Evolutionary conservation across 1,140 invertebrate species (phyloP).

Genomic region (Mactra quadrangularis): DNA sequence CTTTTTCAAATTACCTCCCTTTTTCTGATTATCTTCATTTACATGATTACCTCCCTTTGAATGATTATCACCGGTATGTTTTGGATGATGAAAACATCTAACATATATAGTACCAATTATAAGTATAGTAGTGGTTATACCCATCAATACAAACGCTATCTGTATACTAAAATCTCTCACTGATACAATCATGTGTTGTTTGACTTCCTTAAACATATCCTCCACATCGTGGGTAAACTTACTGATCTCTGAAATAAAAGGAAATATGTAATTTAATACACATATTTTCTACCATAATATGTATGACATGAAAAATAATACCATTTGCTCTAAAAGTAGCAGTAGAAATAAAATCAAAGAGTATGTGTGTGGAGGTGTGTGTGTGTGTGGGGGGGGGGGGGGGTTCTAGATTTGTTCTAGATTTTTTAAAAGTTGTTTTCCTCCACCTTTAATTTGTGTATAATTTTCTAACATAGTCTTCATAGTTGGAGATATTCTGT

Average conservation of each 20-base stretch:
- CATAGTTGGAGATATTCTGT: no score
- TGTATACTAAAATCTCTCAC: slow-evolving; percentile 37
- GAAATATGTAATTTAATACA: no score
- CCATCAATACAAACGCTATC: slow-evolving; percentile 47
- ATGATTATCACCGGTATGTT: background rate
- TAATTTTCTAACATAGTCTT: no score
- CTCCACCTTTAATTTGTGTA: no score
- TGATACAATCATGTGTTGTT: slow-evolving; percentile 55
- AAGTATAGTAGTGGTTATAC: slow-evolving; percentile 26
- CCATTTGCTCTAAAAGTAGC: no score
- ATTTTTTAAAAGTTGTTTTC: no score
- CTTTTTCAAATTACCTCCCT: background rate
- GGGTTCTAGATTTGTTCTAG: no score
- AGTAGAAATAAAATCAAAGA: no score
- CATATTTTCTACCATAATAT: no score
- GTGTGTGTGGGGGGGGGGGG: no score
- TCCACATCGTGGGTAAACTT: slow-evolving; percentile 48
- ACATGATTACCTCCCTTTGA: background rate
- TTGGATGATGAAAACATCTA: slow-evolving; percentile 51
- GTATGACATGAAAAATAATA: no score
- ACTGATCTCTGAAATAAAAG: slow-evolving; percentile 43
- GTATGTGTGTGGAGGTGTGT: no score
- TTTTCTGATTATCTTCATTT: background rate
- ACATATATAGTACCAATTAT: slow-evolving; percentile 54
- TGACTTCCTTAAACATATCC: slow-evolving; percentile 40